Percentiles rank a stretch among this genome's conserved stretches.
These are phyloP conservation scores for Neoascia interrupta DNA, from an alignment of 2,888 invertebrate species.

Conservation along the genomic window DNA sequence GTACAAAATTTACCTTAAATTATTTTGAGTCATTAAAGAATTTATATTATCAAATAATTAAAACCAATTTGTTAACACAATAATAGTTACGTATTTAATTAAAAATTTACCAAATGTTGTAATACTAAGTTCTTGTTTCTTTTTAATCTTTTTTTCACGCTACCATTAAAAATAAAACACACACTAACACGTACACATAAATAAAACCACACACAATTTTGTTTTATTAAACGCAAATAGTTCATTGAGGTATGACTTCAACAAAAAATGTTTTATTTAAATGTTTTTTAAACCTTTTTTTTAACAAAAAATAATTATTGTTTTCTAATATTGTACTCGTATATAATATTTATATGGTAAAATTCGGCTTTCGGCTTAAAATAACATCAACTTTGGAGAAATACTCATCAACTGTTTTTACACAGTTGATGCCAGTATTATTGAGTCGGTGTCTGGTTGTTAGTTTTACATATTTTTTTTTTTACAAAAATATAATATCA, in stretches of 20 bases:
- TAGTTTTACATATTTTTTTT: conserved; percentile 1
- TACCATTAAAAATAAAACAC: conserved; percentile 17
- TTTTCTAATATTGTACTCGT: background rate
- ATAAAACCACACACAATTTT: background rate
- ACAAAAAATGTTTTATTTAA: background rate
- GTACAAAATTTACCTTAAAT: too few species aligned
- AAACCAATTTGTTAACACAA: too few species aligned
- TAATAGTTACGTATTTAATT: too few species aligned
- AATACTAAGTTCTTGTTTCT: conserved; percentile 18
- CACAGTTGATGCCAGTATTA: conserved; percentile 2
- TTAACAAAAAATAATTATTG: background rate
- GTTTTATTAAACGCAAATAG: conserved; percentile 19
- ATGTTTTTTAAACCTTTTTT: background rate
- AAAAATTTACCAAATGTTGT: too few species aligned
- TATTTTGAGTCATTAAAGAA: too few species aligned
- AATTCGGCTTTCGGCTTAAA: too few species aligned
- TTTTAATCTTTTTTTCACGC: conserved; percentile 26
- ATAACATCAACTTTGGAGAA: conserved; percentile 7
- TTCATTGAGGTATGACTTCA: conserved; percentile 47
- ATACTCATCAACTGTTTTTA: background rate
- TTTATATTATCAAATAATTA: too few species aligned
- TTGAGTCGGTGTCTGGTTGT: conserved; percentile 17
- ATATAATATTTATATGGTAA: too few species aligned
- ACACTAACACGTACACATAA: conserved; percentile 7
- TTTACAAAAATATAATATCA: background rate